Conservation (phyloP, 2,888 invertebrate species). For the Patella pellucida region DNA sequence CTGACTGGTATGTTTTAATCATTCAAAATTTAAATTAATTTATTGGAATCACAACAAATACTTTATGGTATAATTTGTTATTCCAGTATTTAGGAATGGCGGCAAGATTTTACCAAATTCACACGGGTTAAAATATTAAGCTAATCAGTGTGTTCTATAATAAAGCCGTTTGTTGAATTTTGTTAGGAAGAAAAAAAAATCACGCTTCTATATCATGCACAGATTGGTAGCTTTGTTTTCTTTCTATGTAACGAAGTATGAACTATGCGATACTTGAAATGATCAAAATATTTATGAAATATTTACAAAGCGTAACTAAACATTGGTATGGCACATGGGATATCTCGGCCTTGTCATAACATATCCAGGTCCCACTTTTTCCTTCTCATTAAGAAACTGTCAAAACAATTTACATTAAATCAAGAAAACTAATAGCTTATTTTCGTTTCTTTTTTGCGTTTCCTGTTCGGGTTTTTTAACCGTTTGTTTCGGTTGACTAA, state of each 20-base stretch:
- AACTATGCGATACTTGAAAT: not conserved
- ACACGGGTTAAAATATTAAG: too few species aligned
- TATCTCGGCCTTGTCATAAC: constrained; percentile 3
- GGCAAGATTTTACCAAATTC: too few species aligned
- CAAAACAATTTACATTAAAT: constrained; percentile 2
- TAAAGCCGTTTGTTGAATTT: too few species aligned
- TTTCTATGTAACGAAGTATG: not conserved
- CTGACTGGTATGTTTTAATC: too few species aligned
- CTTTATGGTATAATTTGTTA: too few species aligned
- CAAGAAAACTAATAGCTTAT: not conserved
- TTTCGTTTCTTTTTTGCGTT: not conserved
- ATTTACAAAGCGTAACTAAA: constrained; percentile 1
- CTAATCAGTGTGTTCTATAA: too few species aligned
- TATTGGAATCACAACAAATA: too few species aligned
- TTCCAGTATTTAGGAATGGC: too few species aligned
- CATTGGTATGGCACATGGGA: not conserved
- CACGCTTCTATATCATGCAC: not conserved
- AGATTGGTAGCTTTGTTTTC: not conserved
- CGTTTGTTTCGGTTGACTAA: constrained; percentile 3
- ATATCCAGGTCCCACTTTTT: not conserved
- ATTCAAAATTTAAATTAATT: too few species aligned
- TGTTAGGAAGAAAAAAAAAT: too few species aligned
- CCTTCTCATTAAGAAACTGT: constrained; percentile 1
- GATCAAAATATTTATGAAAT: not conserved
- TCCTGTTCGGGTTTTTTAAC: constrained; percentile 4